phyloP scores from a whole-genome alignment of 2,113 vertebrate genomes.

The Nyctereutes procyonoides region DNA sequence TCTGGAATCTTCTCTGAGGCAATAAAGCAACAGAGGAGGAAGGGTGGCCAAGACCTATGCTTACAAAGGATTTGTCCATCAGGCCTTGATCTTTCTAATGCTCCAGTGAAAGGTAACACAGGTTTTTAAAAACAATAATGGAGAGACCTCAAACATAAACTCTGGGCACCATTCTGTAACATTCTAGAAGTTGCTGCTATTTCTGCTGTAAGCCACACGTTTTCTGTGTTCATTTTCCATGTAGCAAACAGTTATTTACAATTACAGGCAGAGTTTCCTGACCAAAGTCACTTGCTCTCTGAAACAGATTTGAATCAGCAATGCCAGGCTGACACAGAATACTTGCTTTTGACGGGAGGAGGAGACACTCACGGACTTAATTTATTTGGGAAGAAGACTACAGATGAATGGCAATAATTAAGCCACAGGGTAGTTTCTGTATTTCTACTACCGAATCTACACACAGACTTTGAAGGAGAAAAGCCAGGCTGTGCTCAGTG shows the following conservation, averaged over 20 bases:
- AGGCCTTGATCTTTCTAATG: neutral
- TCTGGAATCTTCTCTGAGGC: neutral
- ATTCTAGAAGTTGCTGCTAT: neutral
- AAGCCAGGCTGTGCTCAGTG: accelerated
- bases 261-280: neutral
- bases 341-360: neutral
- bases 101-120: neutral
- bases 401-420: neutral
- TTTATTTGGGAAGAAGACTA: neutral
- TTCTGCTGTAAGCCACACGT: neutral
- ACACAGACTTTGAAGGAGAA: accelerated
- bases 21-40: neutral
- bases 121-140: neutral
- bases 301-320: neutral
- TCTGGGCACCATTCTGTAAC: neutral
- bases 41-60: neutral
- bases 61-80: neutral
- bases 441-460: neutral
- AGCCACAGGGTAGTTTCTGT: neutral
- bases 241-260: neutral
- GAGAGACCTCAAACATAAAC: neutral
- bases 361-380: neutral
- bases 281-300: neutral
- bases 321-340: neutral
- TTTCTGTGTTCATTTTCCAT: neutral